Conservation (phyloP, 2,113 vertebrate species). For the Coptodon rendalli region DNA sequence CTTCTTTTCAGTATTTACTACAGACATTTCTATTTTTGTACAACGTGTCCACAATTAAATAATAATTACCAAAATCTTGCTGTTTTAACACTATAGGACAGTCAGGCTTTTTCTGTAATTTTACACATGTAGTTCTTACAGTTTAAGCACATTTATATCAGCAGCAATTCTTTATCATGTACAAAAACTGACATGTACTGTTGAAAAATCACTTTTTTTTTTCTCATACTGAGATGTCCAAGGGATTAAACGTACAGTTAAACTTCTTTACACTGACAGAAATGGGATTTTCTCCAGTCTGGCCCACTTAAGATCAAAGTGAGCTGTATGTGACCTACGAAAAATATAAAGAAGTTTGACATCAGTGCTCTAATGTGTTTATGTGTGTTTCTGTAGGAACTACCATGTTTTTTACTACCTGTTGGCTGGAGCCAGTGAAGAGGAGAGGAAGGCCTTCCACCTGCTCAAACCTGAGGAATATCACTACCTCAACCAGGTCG, state of each 20-base stretch:
- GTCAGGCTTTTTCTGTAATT: background rate
- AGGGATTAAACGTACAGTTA: background rate
- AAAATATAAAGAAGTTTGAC: background rate
- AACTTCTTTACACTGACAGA: background rate
- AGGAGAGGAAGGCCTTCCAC: conserved; percentile 87
- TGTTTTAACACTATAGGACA: background rate
- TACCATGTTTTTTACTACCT: conserved; percentile 99
- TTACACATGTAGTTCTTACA: background rate
- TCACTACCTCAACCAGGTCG: conserved; percentile 95
- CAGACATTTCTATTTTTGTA: background rate
- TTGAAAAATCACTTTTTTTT: background rate
- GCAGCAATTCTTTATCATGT: background rate
- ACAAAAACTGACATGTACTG: background rate
- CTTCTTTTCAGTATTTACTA: background rate
- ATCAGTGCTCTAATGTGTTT: background rate
- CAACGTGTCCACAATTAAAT: background rate
- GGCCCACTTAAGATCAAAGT: background rate
- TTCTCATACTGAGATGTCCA: background rate
- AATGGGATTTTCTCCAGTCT: background rate
- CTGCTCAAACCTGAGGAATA: conserved; percentile 91
- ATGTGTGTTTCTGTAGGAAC: conserved; percentile 74
- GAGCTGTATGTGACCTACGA: background rate
- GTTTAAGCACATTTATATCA: background rate
- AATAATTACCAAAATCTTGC: background rate
- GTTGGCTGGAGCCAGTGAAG: conserved; percentile 89